Percentiles rank a stretch among this genome's conserved stretches.
These are phyloP conservation scores for Elephas maximus DNA, from an alignment of 2,113 vertebrate species.

Conservation along the genomic window DNA sequence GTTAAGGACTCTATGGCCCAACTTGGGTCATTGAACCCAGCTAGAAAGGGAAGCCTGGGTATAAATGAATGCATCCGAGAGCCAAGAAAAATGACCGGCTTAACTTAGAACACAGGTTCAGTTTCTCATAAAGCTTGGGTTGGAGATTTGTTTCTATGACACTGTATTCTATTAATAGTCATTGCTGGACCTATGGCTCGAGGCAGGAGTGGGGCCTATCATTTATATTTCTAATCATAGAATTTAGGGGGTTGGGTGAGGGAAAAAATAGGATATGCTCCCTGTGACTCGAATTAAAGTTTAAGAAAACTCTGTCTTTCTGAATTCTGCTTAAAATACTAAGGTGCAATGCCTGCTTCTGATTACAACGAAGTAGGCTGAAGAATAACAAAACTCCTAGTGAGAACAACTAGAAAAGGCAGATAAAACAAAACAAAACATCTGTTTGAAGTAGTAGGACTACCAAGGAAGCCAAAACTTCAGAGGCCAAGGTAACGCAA, in stretches of 20 bases:
- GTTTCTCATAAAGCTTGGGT: neutral
- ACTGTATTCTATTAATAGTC: neutral
- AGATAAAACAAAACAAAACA: constrained; percentile 33
- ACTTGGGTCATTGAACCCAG: neutral
- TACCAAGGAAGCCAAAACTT: neutral
- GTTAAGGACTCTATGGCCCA: neutral
- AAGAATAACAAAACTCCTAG: constrained; percentile 14
- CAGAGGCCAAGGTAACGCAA: neutral
- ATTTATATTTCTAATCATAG: constrained; percentile 38
- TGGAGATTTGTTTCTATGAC: neutral
- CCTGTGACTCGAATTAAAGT: neutral
- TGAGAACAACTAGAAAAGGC: neutral
- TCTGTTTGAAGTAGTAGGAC: neutral
- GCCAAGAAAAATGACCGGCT: neutral
- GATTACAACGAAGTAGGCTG: neutral
- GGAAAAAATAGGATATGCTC: neutral
- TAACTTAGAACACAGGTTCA: neutral
- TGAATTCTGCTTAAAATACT: constrained; percentile 29
- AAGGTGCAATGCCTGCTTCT: neutral
- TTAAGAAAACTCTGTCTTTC: constrained; percentile 35
- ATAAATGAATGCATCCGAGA: neutral
- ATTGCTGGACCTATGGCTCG: neutral
- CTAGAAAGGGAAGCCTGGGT: neutral
- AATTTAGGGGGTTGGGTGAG: neutral
- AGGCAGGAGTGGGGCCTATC: neutral